phyloP scores from a whole-genome alignment of 2,888 invertebrate genomes.

The Hedychridium roseum region DNA sequence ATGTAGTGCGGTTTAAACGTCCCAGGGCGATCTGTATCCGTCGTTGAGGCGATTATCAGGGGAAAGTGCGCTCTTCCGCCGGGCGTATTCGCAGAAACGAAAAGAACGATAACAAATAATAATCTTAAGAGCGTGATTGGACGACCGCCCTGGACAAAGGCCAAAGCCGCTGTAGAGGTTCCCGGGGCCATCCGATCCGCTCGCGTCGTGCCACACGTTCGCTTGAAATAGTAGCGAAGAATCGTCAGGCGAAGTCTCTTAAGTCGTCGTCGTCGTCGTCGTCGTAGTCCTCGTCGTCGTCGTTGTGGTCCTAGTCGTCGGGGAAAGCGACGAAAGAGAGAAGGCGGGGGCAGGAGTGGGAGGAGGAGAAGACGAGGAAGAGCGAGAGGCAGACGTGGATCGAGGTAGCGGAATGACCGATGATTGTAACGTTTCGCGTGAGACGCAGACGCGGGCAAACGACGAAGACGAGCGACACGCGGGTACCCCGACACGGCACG shows the following conservation, averaged over 20 bases:
- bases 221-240: slow-evolving; percentile 47
- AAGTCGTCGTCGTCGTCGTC: too few species aligned
- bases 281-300: too few species aligned
- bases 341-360: slow-evolving; percentile 1
- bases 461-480: not conserved
- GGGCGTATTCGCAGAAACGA: too few species aligned
- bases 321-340: too few species aligned
- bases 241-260: slow-evolving; percentile 30
- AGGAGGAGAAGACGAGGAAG: slow-evolving; percentile 1
- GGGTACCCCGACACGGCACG: slow-evolving; percentile 16
- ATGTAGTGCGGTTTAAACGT: too few species aligned
- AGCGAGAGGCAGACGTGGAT: not conserved
- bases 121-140: slow-evolving; percentile 25
- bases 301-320: too few species aligned
- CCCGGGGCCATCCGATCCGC: slow-evolving; percentile 12
- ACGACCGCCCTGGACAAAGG: slow-evolving; percentile 30
- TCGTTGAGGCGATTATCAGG: slow-evolving; percentile 11
- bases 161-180: slow-evolving; percentile 22
- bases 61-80: slow-evolving; percentile 7
- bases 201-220: slow-evolving; percentile 16
- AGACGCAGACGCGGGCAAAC: slow-evolving; percentile 13
- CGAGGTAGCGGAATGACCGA: slow-evolving; percentile 28
- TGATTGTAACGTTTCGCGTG: slow-evolving; percentile 46
- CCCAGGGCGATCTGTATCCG: too few species aligned
- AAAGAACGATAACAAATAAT: too few species aligned